These are phyloP conservation scores for Andinoacara biseriatus DNA, from an alignment of 2,113 vertebrate species.

Conservation along the genomic window DNA sequence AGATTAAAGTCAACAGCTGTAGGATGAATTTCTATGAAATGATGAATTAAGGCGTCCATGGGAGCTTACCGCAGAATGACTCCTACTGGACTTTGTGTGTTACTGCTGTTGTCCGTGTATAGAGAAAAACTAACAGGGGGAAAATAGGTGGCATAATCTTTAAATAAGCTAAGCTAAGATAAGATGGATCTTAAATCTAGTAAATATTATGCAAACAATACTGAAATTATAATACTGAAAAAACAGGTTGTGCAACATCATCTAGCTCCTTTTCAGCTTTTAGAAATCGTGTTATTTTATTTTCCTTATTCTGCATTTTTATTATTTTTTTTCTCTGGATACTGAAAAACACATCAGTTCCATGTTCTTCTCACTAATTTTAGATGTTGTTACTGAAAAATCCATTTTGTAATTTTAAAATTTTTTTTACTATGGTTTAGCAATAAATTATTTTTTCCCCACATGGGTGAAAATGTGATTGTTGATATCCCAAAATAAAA, in stretches of 20 bases:
- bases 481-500: neutral
- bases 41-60: too few species aligned
- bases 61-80: neutral
- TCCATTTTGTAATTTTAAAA: neutral
- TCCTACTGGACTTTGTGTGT: neutral
- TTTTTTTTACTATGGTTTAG: accelerated
- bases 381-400: neutral
- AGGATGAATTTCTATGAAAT: too few species aligned
- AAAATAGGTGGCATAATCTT: too few species aligned
- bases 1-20: neutral
- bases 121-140: too few species aligned
- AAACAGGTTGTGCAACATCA: neutral
- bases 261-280: neutral
- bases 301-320: neutral
- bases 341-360: accelerated
- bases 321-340: neutral
- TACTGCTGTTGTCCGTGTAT: too few species aligned
- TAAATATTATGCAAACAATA: neutral
- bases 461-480: neutral
- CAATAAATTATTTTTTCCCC: accelerated
- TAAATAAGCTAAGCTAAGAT: neutral
- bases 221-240: neutral
- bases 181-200: neutral
- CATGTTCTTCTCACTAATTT: neutral
- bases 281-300: neutral